Evolutionary conservation across 2,113 vertebrate species (phyloP).

Genomic region (Charina bottae): DNA sequence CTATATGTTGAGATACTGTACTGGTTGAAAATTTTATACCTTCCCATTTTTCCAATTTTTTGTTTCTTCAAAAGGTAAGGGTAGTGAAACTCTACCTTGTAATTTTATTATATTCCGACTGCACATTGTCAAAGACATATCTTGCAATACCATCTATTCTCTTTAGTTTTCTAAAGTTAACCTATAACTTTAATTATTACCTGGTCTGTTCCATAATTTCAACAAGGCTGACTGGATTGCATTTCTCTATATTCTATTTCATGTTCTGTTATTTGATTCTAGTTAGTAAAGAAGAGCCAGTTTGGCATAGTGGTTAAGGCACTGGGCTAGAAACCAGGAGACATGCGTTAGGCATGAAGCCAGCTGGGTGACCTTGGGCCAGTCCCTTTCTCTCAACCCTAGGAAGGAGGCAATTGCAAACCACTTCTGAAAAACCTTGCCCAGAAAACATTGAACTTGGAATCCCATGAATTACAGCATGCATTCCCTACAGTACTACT

Average conservation of each 20-base stretch:
- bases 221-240: neutral
- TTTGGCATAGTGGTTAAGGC: no score
- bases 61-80: neutral
- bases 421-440: no score
- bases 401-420: no score
- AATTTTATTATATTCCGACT: neutral
- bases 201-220: neutral
- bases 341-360: no score
- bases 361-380: no score
- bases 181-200: neutral
- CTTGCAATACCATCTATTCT: neutral
- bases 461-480: neutral
- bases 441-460: neutral
- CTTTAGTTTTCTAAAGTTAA: neutral
- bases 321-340: no score
- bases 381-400: no score
- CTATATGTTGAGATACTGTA: accelerated
- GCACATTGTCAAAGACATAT: neutral
- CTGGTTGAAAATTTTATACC: neutral
- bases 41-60: neutral
- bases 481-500: neutral
- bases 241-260: no score
- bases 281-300: no score
- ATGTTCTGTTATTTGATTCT: no score
- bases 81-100: neutral